These are phyloP conservation scores for Cinara cedri DNA, from an alignment of 2,888 invertebrate genomes.

Conservation along the genomic window DNA sequence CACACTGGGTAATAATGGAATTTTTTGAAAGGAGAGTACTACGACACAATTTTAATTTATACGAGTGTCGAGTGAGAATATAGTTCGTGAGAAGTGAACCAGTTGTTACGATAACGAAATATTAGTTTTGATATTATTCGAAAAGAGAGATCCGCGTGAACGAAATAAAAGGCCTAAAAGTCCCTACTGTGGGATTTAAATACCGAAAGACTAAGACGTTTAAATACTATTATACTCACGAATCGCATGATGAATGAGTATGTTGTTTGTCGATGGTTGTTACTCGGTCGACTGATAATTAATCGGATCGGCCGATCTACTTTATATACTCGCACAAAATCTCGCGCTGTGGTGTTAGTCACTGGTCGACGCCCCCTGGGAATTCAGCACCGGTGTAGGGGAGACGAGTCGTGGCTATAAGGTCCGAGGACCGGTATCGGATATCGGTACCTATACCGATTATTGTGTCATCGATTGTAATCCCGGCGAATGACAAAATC, in stretches of 20 bases:
- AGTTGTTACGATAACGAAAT: too few relatives aligned
- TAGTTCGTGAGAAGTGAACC: too few relatives aligned
- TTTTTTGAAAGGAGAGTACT: too few relatives aligned
- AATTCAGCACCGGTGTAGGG: not conserved
- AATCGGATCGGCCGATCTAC: not conserved
- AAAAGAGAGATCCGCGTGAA: too few relatives aligned
- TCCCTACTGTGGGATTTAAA: too few relatives aligned
- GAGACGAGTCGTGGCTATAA: not conserved
- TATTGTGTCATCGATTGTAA: slow-evolving; percentile 16
- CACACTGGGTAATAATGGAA: too few relatives aligned
- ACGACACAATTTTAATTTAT: too few relatives aligned
- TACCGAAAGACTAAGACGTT: too few relatives aligned
- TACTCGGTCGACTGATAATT: slow-evolving; percentile 17
- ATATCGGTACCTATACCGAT: not conserved
- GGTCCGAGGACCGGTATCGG: not conserved
- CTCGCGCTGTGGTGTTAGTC: too few relatives aligned
- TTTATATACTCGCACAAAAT: slow-evolving; percentile 15
- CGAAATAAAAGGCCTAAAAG: too few relatives aligned
- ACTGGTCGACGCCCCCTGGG: not conserved
- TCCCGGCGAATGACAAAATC: slow-evolving; percentile 18
- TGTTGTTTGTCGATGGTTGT: not conserved
- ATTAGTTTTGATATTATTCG: too few relatives aligned
- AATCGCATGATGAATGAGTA: slow-evolving; percentile 17
- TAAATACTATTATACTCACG: slow-evolving; percentile 31
- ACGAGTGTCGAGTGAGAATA: too few relatives aligned